phyloP scores from a whole-genome alignment of 2,797 vertebrate species.

The Sebastolobus altivelis region DNA sequence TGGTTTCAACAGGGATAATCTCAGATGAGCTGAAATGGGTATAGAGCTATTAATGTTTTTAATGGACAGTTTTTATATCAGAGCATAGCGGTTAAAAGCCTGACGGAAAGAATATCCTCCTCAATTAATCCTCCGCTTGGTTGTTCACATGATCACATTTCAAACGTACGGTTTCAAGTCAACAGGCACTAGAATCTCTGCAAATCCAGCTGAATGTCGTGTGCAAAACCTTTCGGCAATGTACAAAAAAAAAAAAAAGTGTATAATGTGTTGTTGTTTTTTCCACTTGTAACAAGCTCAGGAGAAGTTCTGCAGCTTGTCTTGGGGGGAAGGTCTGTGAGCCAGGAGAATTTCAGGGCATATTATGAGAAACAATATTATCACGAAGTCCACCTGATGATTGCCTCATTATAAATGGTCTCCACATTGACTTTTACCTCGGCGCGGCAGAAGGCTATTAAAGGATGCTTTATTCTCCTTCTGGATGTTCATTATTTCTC shows the following conservation, averaged over 20 bases:
- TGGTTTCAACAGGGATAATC: conserved; percentile 60
- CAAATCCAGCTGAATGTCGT: conserved; percentile 33
- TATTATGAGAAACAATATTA: conserved; percentile 72
- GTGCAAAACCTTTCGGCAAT: conserved; percentile 38
- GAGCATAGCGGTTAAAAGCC: conserved; percentile 68
- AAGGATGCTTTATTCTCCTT: conserved; percentile 73
- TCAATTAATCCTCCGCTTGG: conserved; percentile 72
- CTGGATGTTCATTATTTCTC: conserved; percentile 81
- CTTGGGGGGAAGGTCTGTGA: conserved; percentile 19
- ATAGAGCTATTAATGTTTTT: conserved; percentile 63
- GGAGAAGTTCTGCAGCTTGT: conserved; percentile 44
- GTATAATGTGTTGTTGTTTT: conserved; percentile 33
- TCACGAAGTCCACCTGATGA: conserved; percentile 72
- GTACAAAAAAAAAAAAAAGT: conserved; percentile 11
- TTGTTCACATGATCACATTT: conserved; percentile 65
- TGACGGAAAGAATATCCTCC: conserved; percentile 63
- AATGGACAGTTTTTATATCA: conserved; percentile 67
- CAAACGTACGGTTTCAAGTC: conserved; percentile 56
- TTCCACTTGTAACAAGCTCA: conserved; percentile 33
- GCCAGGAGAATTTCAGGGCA: conserved; percentile 53
- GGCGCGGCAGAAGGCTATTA: conserved; percentile 75
- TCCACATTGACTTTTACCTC: conserved; percentile 71
- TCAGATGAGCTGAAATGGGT: conserved; percentile 54
- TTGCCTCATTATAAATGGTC: conserved; percentile 77
- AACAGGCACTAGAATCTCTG: conserved; percentile 58